Percentiles rank a stretch among this genome's conserved stretches.
phyloP scores from a whole-genome alignment of 2,888 invertebrate species.

The Cerastis rubricosa region DNA sequence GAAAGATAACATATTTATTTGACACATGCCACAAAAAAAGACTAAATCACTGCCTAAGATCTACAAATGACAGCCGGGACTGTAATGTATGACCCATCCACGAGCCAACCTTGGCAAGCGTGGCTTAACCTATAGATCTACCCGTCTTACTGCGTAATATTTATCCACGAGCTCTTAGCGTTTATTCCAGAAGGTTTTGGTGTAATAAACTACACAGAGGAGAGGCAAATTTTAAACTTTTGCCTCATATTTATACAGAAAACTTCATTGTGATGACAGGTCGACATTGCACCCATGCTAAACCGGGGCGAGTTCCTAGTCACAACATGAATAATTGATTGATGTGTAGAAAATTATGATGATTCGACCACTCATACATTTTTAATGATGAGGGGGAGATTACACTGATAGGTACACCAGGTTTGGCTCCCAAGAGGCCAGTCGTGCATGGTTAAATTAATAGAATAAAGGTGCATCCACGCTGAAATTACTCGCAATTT shows the following conservation, averaged over 20 bases:
- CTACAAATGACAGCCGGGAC: no score
- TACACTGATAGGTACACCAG: no score
- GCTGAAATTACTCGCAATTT: not conserved
- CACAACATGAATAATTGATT: slow-evolving; percentile 13
- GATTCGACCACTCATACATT: not conserved
- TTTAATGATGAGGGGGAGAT: slow-evolving; percentile 9
- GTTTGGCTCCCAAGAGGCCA: not conserved
- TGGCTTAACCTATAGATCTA: no score
- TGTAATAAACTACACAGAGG: no score
- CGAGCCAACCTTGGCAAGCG: no score
- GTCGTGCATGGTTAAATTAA: not conserved
- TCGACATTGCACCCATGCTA: not conserved
- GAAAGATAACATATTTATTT: no score
- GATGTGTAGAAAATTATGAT: not conserved
- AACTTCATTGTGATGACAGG: not conserved
- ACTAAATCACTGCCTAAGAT: no score
- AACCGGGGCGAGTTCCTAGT: not conserved
- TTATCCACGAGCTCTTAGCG: no score
- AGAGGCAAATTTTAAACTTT: not conserved
- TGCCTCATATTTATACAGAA: not conserved
- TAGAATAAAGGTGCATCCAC: not conserved
- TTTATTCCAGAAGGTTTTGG: no score
- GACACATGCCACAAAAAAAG: no score
- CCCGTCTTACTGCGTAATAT: not conserved
- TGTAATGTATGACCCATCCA: not conserved